Evolutionary conservation across 2,113 vertebrate species (phyloP).

Genomic region (Percopsis transmontana): DNA sequence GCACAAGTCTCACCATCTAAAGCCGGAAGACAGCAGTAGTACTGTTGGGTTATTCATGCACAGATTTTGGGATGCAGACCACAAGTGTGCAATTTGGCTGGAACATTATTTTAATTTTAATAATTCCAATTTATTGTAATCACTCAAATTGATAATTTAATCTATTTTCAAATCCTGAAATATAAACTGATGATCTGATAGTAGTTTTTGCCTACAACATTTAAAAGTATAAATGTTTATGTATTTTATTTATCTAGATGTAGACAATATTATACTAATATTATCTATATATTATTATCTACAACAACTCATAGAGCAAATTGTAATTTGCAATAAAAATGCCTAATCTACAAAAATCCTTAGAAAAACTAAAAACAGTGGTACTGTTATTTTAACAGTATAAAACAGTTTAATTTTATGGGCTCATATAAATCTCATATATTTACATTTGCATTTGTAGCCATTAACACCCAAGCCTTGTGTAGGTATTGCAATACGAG

Average conservation of each 20-base stretch:
- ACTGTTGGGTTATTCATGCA: conserved; percentile 23
- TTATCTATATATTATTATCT: not conserved
- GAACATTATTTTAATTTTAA: too few species aligned
- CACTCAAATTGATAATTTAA: too few species aligned
- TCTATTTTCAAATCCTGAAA: not conserved
- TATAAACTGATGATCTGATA: not conserved
- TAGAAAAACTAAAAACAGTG: not conserved
- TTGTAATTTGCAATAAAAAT: not conserved
- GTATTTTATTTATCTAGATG: not conserved
- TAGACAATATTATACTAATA: not conserved
- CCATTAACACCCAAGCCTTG: too few species aligned
- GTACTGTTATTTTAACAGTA: too few species aligned
- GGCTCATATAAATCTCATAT: too few species aligned
- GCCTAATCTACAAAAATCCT: not conserved
- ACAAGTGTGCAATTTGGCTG: not conserved
- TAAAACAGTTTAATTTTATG: too few species aligned
- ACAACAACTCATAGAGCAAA: not conserved
- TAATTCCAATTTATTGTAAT: too few species aligned
- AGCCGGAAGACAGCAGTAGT: conserved; percentile 27
- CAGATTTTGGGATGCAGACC: conserved; percentile 20
- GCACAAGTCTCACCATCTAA: conserved; percentile 17
- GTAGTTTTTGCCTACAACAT: not conserved
- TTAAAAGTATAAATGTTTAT: not conserved
- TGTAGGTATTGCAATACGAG: too few species aligned
- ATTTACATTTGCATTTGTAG: too few species aligned